phyloP scores from a whole-genome alignment of 2,113 vertebrate genomes.

The Nerophis ophidion region DNA sequence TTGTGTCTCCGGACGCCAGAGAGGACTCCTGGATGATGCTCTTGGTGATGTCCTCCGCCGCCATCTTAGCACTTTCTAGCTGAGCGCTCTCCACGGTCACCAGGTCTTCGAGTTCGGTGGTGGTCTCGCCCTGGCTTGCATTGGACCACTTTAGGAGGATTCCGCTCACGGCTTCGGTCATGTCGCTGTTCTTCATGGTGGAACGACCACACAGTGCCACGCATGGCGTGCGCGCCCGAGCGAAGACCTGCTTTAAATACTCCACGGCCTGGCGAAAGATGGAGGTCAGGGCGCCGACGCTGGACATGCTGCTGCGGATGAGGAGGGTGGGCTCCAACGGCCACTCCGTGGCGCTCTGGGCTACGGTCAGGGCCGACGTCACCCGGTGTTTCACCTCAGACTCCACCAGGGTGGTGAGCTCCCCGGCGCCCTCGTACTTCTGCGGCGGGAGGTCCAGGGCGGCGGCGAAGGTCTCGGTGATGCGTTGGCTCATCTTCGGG shows the following conservation, averaged over 20 bases:
- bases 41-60: background rate
- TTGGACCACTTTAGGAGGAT: constrained; percentile 5
- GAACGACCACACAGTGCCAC: constrained; percentile 5
- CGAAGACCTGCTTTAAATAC: constrained; percentile 1
- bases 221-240: background rate
- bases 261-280: constrained; percentile 3
- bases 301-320: constrained; percentile 8
- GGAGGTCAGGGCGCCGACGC: constrained; percentile 4
- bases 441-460: constrained; percentile 5
- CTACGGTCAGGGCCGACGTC: constrained; percentile 2
- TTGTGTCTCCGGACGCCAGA: background rate
- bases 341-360: background rate
- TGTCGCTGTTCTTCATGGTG: background rate
- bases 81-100: background rate
- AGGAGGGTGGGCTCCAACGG: constrained; percentile 6
- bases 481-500: background rate
- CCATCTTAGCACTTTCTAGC: background rate
- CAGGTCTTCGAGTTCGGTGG: background rate
- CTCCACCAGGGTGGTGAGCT: constrained; percentile 5
- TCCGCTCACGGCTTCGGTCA: background rate
- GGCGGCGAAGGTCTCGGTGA: constrained; percentile 2
- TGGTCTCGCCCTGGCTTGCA: background rate
- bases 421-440: background rate
- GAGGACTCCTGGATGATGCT: background rate
- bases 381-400: constrained; percentile 6